These are phyloP conservation scores for Leptothorax acervorum DNA, from an alignment of 2,888 invertebrate genomes.

Conservation along the genomic window DNA sequence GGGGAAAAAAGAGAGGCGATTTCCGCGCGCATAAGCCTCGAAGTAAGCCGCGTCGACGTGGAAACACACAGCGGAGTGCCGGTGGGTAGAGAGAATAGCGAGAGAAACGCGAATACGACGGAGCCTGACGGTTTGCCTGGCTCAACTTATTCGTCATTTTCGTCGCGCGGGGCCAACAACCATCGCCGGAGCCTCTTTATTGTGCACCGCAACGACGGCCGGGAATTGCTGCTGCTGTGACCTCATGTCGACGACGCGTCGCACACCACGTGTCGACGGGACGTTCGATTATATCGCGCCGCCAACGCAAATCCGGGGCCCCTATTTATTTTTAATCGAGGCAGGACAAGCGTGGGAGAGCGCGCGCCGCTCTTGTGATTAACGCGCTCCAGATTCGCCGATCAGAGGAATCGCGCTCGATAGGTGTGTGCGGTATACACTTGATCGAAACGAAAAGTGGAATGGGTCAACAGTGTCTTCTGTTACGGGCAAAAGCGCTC, in stretches of 20 bases:
- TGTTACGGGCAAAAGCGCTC: background rate
- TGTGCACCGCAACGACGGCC: conserved; percentile 1
- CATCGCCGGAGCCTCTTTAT: conserved; percentile 10
- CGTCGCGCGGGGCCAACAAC: conserved; percentile 39
- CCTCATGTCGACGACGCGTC: conserved; percentile 16
- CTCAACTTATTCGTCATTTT: conserved; percentile 59
- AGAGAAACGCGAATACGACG: conserved; percentile 18
- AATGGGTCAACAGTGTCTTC: conserved; percentile 25
- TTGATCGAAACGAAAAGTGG: conserved; percentile 34
- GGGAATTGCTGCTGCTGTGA: background rate
- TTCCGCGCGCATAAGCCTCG: conserved; percentile 44
- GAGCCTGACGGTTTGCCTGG: conserved; percentile 24
- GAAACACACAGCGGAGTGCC: background rate
- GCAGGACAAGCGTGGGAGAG: conserved; percentile 8
- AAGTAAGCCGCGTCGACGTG: conserved; percentile 36
- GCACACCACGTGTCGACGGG: background rate
- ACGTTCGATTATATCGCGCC: conserved; percentile 26
- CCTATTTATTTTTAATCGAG: conserved; percentile 49
- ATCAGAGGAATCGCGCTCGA: conserved; percentile 25
- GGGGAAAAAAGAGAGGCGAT: background rate
- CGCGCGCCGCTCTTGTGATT: conserved; percentile 38
- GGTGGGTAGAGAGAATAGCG: conserved; percentile 24
- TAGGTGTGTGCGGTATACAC: background rate
- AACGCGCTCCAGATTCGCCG: conserved; percentile 47
- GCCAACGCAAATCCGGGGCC: conserved; percentile 8